A percentile compares a stretch with the other conserved stretches of the same genome.
These are phyloP conservation scores for Alectoris magna DNA, from an alignment of 2,797 vertebrate genomes.

Conservation along the genomic window DNA sequence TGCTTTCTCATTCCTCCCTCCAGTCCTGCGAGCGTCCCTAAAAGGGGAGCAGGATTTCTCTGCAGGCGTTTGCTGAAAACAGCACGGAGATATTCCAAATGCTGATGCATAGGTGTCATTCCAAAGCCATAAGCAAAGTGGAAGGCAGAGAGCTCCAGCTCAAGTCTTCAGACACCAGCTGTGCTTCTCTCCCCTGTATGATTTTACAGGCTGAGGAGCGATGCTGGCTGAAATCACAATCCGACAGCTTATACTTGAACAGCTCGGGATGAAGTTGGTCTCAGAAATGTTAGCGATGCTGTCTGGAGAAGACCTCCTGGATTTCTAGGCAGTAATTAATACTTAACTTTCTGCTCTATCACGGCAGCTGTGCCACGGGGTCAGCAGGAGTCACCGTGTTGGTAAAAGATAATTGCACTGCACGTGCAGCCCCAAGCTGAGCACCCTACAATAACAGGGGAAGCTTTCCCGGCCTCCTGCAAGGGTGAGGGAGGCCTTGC, in stretches of 20 bases:
- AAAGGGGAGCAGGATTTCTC: neutral
- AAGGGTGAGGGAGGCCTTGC: neutral
- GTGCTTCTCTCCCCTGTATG: neutral
- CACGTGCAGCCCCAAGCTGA: neutral
- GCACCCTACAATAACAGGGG: conserved; percentile 27
- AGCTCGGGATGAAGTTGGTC: neutral
- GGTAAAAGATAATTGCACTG: neutral
- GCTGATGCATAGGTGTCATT: conserved; percentile 8
- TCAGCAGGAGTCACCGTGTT: neutral
- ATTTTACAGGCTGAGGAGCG: conserved; percentile 13
- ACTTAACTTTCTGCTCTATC: conserved; percentile 51
- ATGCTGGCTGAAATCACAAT: conserved; percentile 27
- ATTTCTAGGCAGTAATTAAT: conserved; percentile 39
- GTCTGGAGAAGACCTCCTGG: conserved; percentile 55
- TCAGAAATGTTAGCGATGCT: conserved; percentile 31
- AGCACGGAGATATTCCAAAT: conserved; percentile 41
- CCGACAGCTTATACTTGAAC: conserved; percentile 49
- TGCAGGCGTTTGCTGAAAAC: conserved; percentile 12
- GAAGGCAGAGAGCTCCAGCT: neutral
- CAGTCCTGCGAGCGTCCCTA: neutral
- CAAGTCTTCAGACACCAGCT: conserved; percentile 7
- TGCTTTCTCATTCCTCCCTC: accelerated
- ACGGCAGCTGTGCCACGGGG: neutral
- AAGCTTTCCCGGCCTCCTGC: neutral
- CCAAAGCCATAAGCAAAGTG: neutral